These are phyloP conservation scores for Pilophorus perplexus DNA, from an alignment of 2,888 invertebrate genomes.

Conservation along the genomic window DNA sequence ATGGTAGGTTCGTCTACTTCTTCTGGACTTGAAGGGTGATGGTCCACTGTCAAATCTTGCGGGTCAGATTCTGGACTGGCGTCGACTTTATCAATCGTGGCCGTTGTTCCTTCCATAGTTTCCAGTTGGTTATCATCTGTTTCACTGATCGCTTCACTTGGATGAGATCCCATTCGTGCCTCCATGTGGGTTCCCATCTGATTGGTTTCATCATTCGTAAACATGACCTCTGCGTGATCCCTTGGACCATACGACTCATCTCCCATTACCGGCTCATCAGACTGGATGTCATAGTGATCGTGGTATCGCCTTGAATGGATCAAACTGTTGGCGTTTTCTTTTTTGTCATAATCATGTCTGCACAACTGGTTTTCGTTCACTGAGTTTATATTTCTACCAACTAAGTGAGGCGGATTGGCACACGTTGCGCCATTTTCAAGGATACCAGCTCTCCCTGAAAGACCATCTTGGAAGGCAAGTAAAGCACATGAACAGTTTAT, in stretches of 20 bases:
- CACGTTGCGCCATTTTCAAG: constrained; percentile 47
- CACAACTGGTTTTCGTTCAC: constrained; percentile 48
- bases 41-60: neutral
- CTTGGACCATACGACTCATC: constrained; percentile 28
- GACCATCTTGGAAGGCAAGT: constrained; percentile 47
- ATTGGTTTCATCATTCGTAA: constrained; percentile 36
- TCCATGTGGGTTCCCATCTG: constrained; percentile 34
- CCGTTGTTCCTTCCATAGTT: constrained; percentile 9
- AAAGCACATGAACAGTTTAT: constrained; percentile 48
- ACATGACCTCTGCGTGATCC: constrained; percentile 39
- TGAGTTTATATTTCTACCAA: constrained; percentile 44
- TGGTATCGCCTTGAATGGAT: constrained; percentile 24
- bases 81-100: neutral
- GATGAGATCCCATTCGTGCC: neutral
- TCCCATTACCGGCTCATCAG: constrained; percentile 37
- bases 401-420: constrained; percentile 43
- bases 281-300: constrained; percentile 31
- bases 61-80: neutral
- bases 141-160: neutral
- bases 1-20: neutral
- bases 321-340: constrained; percentile 35
- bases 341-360: constrained; percentile 36
- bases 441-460: constrained; percentile 46
- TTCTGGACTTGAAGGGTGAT: no score
- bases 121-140: neutral